These are phyloP conservation scores for Pelobates cultripes DNA, from an alignment of 2,797 vertebrate genomes.

Conservation along the genomic window DNA sequence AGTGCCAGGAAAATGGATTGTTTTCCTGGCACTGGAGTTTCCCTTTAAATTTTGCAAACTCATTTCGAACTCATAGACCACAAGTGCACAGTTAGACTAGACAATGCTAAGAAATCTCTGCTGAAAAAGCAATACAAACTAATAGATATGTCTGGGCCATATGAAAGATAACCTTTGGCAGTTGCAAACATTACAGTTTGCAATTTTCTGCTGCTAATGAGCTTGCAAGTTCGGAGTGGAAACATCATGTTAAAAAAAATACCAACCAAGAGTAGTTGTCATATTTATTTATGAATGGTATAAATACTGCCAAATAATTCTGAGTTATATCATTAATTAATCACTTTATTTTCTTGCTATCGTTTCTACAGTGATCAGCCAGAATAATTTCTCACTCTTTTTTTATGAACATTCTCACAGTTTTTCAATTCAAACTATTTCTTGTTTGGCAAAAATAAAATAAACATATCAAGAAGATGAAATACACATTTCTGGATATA, in stretches of 20 bases:
- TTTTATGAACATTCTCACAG: not conserved
- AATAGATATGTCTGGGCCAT: too few species aligned
- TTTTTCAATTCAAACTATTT: too few species aligned
- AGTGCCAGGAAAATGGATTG: too few species aligned
- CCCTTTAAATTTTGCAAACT: too few species aligned
- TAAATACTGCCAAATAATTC: slow-evolving; percentile 16
- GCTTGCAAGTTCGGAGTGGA: not conserved
- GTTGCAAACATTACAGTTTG: not conserved
- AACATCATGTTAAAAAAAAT: not conserved
- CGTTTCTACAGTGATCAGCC: not conserved
- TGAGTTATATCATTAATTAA: not conserved
- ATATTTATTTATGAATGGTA: slow-evolving; percentile 18
- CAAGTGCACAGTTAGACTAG: too few species aligned
- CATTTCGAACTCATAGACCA: too few species aligned
- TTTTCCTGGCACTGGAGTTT: too few species aligned
- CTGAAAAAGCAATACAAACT: too few species aligned
- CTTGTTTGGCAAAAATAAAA: too few species aligned
- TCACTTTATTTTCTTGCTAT: not conserved
- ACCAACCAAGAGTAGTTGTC: not conserved
- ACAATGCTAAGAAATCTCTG: too few species aligned
- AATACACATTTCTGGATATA: too few species aligned
- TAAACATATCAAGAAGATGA: too few species aligned
- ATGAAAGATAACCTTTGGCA: not conserved
- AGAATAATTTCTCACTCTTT: slow-evolving; percentile 6
- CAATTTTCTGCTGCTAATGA: not conserved